Conservation (phyloP, 1,140 invertebrate genomes). For the Anthonomus grandis region DNA sequence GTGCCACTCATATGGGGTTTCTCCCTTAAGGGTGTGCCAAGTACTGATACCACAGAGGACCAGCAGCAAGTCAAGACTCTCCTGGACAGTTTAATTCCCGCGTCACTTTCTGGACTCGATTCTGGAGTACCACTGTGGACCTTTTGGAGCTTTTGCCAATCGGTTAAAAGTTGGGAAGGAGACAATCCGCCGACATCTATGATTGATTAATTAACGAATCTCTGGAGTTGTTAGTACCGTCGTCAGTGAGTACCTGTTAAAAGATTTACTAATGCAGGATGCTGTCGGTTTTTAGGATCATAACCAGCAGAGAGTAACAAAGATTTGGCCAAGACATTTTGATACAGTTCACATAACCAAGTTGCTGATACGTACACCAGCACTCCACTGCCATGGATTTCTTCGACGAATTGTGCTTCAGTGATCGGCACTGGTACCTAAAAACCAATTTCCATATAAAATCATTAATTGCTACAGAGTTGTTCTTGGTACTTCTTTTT, state of each 20-base stretch:
- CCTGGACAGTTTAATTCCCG: conserved; percentile 62
- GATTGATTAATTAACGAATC: conserved; percentile 35
- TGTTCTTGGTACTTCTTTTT: conserved; percentile 62
- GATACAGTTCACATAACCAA: conserved; percentile 89
- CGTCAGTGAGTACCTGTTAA: conserved; percentile 76
- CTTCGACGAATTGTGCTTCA: conserved; percentile 83
- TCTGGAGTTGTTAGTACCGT: conserved; percentile 14
- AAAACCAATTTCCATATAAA: not conserved
- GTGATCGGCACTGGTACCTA: conserved; percentile 60
- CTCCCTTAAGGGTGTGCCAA: conserved; percentile 71
- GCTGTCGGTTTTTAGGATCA: conserved; percentile 55
- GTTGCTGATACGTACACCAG: conserved; percentile 86
- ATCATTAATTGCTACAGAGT: not conserved
- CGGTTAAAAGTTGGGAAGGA: conserved; percentile 74
- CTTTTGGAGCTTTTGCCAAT: conserved; percentile 77
- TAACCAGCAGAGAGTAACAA: conserved; percentile 69
- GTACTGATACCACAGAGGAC: conserved; percentile 84
- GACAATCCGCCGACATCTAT: conserved; percentile 81
- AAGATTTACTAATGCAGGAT: conserved; percentile 71
- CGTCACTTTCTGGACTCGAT: conserved; percentile 65
- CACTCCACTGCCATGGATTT: conserved; percentile 86
- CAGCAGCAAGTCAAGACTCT: conserved; percentile 85
- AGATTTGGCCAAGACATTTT: conserved; percentile 75
- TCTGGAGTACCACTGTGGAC: conserved; percentile 60
- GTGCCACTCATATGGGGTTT: conserved; percentile 55